phyloP scores from a whole-genome alignment of 2,888 invertebrate species.

The Cistogaster globosa region DNA sequence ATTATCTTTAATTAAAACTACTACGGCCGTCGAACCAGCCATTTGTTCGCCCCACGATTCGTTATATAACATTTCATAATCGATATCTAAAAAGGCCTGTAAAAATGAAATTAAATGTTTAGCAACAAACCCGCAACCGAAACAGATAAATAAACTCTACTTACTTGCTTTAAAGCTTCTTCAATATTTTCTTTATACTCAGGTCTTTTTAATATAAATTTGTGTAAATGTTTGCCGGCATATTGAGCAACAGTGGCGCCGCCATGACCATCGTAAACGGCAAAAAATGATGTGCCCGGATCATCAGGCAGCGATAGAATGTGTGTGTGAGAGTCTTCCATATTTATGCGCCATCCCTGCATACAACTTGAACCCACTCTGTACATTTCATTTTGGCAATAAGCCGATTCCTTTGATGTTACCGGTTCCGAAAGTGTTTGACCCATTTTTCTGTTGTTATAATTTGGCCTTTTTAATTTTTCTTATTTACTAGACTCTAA shows the following conservation, averaged over 20 bases:
- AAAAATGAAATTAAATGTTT: conserved; percentile 58
- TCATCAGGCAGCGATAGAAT: conserved; percentile 96
- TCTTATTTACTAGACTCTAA: not conserved
- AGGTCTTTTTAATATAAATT: conserved; percentile 91
- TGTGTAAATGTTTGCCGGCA: conserved; percentile 97
- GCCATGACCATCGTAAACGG: conserved; percentile 91
- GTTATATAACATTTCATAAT: conserved; percentile 95
- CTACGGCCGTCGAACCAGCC: conserved; percentile 97
- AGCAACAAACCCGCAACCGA: not conserved
- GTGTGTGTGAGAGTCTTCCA: conserved; percentile 99
- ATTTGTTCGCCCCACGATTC: conserved; percentile 94
- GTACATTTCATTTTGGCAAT: conserved; percentile 88
- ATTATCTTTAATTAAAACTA: conserved; percentile 92
- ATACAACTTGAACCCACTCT: conserved; percentile 97
- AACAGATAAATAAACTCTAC: conserved; percentile 50
- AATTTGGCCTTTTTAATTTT: not conserved
- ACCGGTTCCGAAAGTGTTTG: conserved; percentile 98
- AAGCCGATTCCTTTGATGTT: conserved; percentile 93
- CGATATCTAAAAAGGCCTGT: conserved; percentile 94
- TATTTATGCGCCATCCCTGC: conserved; percentile 99
- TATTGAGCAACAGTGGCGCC: conserved; percentile 96
- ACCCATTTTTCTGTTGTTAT: conserved; percentile 88
- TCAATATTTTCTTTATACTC: conserved; percentile 92
- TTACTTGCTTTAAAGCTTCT: conserved; percentile 92
- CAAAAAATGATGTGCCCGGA: conserved; percentile 96